Evolutionary conservation across 2,888 invertebrate species (phyloP), one percentile per base, ranked within the genome.

Genomic region (Parapristionchus giblindavisi): DNA sequence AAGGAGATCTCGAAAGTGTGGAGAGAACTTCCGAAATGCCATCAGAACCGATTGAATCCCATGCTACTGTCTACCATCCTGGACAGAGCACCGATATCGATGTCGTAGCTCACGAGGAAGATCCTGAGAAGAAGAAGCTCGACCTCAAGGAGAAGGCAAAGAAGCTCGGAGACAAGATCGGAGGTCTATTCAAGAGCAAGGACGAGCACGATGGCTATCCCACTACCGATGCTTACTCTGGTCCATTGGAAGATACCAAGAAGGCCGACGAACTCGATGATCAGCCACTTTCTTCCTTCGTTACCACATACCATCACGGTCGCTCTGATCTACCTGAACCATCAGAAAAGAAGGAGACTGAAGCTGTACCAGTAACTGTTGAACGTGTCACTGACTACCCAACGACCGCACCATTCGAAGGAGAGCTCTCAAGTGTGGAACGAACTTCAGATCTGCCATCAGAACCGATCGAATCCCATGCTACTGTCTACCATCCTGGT

Each of bases 71-170:
- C 17, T 63, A 38, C 63, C 63, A 63, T 27, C 43, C 63, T 24
- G 63, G 63, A 27, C 63, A 40, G 24, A 63, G 63, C 38, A 40
- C 36, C 29, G 63, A 63, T 27, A n/a, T n/a, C 24, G 14, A 24
- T 38, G 63, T 5, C 27, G 40, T 11, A 8, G 17, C 38, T n/a
- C 40, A 63, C 40, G 38, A 40, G n/a, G 63, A 63, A 17, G 17
- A 38, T 27, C 63, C 63, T 27, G 63, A 63, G 63, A 63, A 63
- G 63, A 63, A 38, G 63, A 63, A 43, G 43, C 38, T 63, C 63
- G 63, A 63, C 63, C 21, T 63, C 38, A 40, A 40, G 8, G 63
- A 63, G 40, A 63, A 63, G 43, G 63, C 63, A 17, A 63, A 63
- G 43, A 40, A 38, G 43, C 14, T 63, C 27, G 63, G 38, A n/a